These are phyloP conservation scores for Phenganax stokvisi DNA, from an alignment of 92 coral and sea anemone genomes.

Conservation along the genomic window DNA sequence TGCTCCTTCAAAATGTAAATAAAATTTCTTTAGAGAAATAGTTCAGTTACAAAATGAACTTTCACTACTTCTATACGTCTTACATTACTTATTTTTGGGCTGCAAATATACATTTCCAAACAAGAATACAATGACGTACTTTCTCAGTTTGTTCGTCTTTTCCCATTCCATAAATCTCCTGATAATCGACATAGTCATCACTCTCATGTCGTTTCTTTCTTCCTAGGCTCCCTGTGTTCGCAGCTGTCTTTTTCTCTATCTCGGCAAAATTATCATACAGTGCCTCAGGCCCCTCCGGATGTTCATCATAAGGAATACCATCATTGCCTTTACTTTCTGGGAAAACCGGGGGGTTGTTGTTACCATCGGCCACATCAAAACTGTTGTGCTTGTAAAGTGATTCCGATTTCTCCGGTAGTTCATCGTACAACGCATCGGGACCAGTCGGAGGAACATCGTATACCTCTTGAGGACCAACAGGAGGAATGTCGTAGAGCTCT, in stretches of 20 bases:
- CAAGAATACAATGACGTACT: slow-evolving; percentile 46
- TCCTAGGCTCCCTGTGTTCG: slow-evolving; percentile 39
- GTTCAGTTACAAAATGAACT: neutral
- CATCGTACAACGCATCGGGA: slow-evolving; percentile 28
- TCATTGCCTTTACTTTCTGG: neutral
- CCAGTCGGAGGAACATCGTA: slow-evolving; percentile 15
- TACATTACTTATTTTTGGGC: neutral
- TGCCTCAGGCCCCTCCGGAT: slow-evolving; percentile 16
- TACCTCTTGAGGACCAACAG: neutral
- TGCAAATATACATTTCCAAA: neutral
- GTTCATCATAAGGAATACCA: neutral
- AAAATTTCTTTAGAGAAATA: neutral
- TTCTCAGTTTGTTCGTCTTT: slow-evolving; percentile 53
- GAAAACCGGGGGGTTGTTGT: slow-evolving; percentile 33
- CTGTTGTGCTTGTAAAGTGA: neutral
- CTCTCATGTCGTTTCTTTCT: slow-evolving; percentile 65
- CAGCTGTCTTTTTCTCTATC: neutral
- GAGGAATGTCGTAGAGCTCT: slow-evolving; percentile 8
- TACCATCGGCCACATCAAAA: slow-evolving; percentile 9
- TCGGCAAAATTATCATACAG: slow-evolving; percentile 30
- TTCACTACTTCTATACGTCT: neutral
- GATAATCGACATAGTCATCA: slow-evolving; percentile 96
- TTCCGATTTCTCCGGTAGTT: slow-evolving; percentile 2
- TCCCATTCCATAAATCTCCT: slow-evolving; percentile 87
- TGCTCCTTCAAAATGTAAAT: neutral